A percentile compares a stretch with the other conserved stretches of the same genome.
Evolutionary conservation across 1,140 invertebrate genomes (phyloP).

Genomic region (Tachypleus tridentatus): DNA sequence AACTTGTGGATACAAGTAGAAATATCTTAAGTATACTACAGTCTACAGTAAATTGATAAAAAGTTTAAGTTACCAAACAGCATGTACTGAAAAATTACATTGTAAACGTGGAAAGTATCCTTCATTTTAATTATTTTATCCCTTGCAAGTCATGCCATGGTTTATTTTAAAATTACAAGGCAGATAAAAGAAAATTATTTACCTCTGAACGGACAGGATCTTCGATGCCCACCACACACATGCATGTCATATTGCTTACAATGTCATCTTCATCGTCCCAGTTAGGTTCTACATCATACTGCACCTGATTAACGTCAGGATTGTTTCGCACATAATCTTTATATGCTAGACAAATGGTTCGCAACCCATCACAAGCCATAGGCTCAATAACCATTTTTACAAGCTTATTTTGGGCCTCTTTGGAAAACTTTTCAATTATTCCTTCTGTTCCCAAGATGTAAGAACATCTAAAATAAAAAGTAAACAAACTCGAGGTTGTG

Average conservation of each 20-base stretch:
- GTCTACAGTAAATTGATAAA: too few relatives aligned
- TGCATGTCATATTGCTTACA: slow-evolving; percentile 56
- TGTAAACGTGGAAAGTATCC: too few relatives aligned
- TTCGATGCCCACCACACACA: slow-evolving; percentile 65
- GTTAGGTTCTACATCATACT: slow-evolving; percentile 77
- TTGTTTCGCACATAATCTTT: slow-evolving; percentile 58
- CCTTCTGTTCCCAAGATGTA: slow-evolving; percentile 92
- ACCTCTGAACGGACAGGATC: slow-evolving; percentile 93
- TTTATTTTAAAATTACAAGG: too few relatives aligned
- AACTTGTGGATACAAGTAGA: too few relatives aligned
- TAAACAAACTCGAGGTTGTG: too few relatives aligned
- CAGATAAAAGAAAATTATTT: slow-evolving; percentile 1
- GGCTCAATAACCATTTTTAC: slow-evolving; percentile 96
- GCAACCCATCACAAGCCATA: slow-evolving; percentile 98
- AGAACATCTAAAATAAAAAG: slow-evolving; percentile 73
- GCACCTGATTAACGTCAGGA: slow-evolving; percentile 42
- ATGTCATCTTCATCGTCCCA: slow-evolving; percentile 97
- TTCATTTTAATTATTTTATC: too few relatives aligned
- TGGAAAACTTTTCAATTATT: slow-evolving; percentile 72
- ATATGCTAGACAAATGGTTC: slow-evolving; percentile 92
- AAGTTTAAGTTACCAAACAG: too few relatives aligned
- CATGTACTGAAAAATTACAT: too few relatives aligned
- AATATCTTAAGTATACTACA: too few relatives aligned
- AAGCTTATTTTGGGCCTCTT: slow-evolving; percentile 82
- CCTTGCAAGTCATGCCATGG: too few relatives aligned